Base-by-base conservation (phyloP, 2,797 vertebrate species). In the Amphiprion clarkii region DNA sequence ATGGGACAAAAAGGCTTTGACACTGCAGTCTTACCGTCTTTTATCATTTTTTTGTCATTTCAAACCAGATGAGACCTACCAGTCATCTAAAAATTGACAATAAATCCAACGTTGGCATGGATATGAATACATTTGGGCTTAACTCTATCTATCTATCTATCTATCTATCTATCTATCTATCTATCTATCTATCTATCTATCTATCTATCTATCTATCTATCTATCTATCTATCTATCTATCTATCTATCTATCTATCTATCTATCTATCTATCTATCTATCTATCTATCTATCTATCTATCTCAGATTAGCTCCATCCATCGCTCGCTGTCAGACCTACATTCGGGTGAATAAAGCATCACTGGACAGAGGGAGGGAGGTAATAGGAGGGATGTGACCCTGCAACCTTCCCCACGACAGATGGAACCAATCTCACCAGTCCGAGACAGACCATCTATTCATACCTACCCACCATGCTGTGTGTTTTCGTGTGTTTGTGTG, bases 401-500 rank as follows among this genome's bases (percentile, higher is more conserved):
- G 42, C 71, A 84, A 87, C 91, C 89, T 82, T 89, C 84, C 82
- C 74, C 65, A 83, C 68, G 21, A 90, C 79, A 90, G 82, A 93
- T 91, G 81, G 82, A 92, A 80, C 84, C 89, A 92, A 91, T 93
- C 92, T 92, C 86, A 76, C 78, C 79, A 62, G 64, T 74, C 68
- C 11, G 39, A 84, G 84, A 89, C 71, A 79, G 74, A 83, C 87
- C 76, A 93, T 92, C 89, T 85, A 90, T 91, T 82, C 85, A 88
- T 82, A 75, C 81, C 66, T 70, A 82, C 81, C 83, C 42, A 72
- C 77, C 81, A 7, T 17, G 79, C 85, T 74, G 55, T 59, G 21
- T 78, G 74, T 82, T 65, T 79, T 58, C 79, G 73, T 74, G 76
- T 72, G 60, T 77, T 71, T 71, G 80, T 73, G 52, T 53, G 71